Conservation (phyloP, 2,888 invertebrate genomes). For the Coelogynopora nodosa region DNA sequence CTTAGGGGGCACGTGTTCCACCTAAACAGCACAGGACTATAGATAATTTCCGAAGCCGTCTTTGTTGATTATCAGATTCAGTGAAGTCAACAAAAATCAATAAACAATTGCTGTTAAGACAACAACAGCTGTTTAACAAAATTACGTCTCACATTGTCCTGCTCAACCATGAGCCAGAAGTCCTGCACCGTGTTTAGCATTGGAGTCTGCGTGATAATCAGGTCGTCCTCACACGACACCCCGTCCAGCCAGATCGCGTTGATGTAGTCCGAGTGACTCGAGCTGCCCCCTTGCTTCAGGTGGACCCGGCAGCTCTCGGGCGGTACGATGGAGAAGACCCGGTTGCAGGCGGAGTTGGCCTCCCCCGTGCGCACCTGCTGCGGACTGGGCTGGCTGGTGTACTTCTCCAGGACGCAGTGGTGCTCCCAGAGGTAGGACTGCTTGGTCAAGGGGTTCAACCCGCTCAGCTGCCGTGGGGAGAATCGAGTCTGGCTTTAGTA, state of each 20-base stretch:
- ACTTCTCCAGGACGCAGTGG: conserved; percentile 19
- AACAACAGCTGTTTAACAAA: neutral
- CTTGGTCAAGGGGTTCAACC: conserved; percentile 50
- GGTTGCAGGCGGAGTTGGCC: conserved; percentile 2
- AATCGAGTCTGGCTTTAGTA: too few species aligned
- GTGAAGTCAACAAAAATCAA: neutral
- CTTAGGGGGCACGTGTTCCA: too few species aligned
- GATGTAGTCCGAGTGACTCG: conserved; percentile 55
- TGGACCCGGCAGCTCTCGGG: conserved; percentile 51
- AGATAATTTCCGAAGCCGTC: too few species aligned
- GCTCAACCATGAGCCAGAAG: conserved; percentile 61
- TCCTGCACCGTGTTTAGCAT: conserved; percentile 55
- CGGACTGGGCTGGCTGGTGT: neutral
- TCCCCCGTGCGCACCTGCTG: neutral
- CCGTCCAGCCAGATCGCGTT: conserved; percentile 60
- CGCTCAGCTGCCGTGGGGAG: conserved; percentile 45
- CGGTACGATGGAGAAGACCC: conserved; percentile 53
- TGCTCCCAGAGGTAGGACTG: conserved; percentile 9
- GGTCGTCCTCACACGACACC: conserved; percentile 52
- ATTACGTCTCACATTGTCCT: conserved; percentile 51
- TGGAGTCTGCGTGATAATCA: conserved; percentile 60
- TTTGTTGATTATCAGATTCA: neutral
- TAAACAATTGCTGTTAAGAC: neutral
- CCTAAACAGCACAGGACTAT: too few species aligned
- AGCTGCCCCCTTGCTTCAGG: conserved; percentile 47